A percentile compares a stretch with the other conserved stretches of the same genome.
These are phyloP conservation scores for Temnothorax curvispinosus DNA, from an alignment of 1,140 invertebrate genomes.

Conservation along the genomic window DNA sequence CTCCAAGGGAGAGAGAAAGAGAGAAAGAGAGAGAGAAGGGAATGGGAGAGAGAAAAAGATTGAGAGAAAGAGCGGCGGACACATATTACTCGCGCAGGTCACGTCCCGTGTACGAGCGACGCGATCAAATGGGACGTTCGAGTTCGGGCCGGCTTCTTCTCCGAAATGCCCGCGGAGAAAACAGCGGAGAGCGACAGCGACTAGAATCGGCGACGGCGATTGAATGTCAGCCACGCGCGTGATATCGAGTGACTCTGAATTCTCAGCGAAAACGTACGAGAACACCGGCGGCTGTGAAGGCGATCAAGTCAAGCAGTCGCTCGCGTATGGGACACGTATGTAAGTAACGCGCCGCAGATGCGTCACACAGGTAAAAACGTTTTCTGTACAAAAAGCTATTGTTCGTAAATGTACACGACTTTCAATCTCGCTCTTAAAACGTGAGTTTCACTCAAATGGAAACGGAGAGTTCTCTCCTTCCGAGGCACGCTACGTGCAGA, in stretches of 20 bases:
- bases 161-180: slow-evolving; percentile 42
- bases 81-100: slow-evolving; percentile 48
- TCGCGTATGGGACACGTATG: not conserved
- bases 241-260: slow-evolving; percentile 67
- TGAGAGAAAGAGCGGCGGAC: slow-evolving; percentile 3
- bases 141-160: slow-evolving; percentile 34
- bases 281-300: slow-evolving; percentile 9
- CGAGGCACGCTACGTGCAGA: not conserved
- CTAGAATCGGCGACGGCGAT: slow-evolving; percentile 63
- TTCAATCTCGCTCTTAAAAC: not conserved
- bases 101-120: slow-evolving; percentile 26
- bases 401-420: not conserved
- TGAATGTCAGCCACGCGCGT: slow-evolving; percentile 69
- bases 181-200: slow-evolving; percentile 36
- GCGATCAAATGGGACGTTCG: slow-evolving; percentile 52
- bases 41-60: not conserved
- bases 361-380: slow-evolving; percentile 3
- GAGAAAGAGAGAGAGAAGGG: not conserved
- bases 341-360: slow-evolving; percentile 8
- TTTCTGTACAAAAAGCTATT: not conserved
- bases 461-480: not conserved
- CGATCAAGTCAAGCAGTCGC: slow-evolving; percentile 23
- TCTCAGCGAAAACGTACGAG: slow-evolving; percentile 58
- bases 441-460: not conserved
- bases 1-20: not conserved